phyloP scores from a whole-genome alignment of 2,888 invertebrate species.

The Portevinia maculata region DNA sequence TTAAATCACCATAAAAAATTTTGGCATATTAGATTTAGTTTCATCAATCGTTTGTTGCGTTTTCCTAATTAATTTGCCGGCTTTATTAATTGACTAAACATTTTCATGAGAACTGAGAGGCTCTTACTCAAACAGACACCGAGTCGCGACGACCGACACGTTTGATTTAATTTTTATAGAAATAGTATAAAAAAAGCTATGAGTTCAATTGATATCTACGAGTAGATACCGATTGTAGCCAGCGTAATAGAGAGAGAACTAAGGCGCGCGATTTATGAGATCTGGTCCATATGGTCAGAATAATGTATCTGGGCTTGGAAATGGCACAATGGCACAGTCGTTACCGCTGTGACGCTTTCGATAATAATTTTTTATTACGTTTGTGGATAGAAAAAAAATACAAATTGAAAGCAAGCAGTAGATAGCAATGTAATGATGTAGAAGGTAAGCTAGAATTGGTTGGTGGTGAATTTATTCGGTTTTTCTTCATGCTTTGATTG shows the following conservation, averaged over 20 bases:
- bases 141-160: slow-evolving; percentile 37
- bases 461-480: too few relatives aligned
- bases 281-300: slow-evolving; percentile 50
- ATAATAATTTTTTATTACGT: slow-evolving; percentile 40
- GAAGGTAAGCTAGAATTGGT: slow-evolving; percentile 49
- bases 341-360: slow-evolving; percentile 36
- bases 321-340: slow-evolving; percentile 35
- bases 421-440: slow-evolving; percentile 34
- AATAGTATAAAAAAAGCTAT: slow-evolving; percentile 15
- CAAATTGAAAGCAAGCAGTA: slow-evolving; percentile 20
- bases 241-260: not conserved
- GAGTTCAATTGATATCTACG: not conserved
- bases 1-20: too few relatives aligned
- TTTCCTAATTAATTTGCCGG: slow-evolving; percentile 45
- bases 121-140: slow-evolving; percentile 28
- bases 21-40: too few relatives aligned
- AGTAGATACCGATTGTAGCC: not conserved
- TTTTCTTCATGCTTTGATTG: not conserved
- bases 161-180: slow-evolving; percentile 1
- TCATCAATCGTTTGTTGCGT: slow-evolving; percentile 2
- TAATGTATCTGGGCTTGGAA: slow-evolving; percentile 31
- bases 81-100: not conserved
- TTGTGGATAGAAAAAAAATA: slow-evolving; percentile 34
- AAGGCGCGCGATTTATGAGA: slow-evolving; percentile 27
- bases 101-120: not conserved